Base-by-base conservation (phyloP, 35 echinoderm and acorn worm genomes). In the Ophioderma brevispina region DNA sequence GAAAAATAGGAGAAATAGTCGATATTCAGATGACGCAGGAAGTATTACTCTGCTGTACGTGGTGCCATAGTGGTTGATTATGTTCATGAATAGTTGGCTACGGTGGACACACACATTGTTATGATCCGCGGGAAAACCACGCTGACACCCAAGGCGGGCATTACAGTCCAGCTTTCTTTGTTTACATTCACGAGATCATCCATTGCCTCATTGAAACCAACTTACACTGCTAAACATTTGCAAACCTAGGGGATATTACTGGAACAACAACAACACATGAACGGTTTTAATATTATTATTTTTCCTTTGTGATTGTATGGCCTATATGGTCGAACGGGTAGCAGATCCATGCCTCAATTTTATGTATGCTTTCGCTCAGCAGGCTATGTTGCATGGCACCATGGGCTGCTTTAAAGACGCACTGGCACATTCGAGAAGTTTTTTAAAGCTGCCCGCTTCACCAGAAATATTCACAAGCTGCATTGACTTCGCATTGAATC, bases 321-420 rank as follows among this genome's bases (percentile, higher is more conserved):
- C 59, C 2, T 70, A 30, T 25, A 70, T 70, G 10, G 59, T 70
- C 59, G n/a, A 70, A 70, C 59, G 23, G 5, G 15, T 70, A 70
- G 59, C 13, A 35, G 52, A 52, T 70, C 83, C 15, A 85, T 85
- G 83, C 83, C 46, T 85, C 63, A 59, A 59, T 85, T 52, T 52
- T 85, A 59, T 85, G 83, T 63, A 52, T 32, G 83, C 83, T 59
- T 64, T 85, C 83, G 32, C 33, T 70, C 23, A 25, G 59, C 83
- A 85, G 83, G 83, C 83, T 85, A 59, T 85, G 83, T 59, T 99
- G 94, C 87, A 99, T 95, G 94, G 97, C 93, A 95, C 91, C 36
- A 99, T 99, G 97, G 85, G 93, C 97, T 64, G 97, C 97, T 76
- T 85, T 99, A 88, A 99, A 88, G 97, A 99, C 64, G 91, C 97